Percentiles rank a stretch among this genome's conserved stretches.
Conservation (phyloP, 2,797 vertebrate species). For the Alauda arvensis region DNA sequence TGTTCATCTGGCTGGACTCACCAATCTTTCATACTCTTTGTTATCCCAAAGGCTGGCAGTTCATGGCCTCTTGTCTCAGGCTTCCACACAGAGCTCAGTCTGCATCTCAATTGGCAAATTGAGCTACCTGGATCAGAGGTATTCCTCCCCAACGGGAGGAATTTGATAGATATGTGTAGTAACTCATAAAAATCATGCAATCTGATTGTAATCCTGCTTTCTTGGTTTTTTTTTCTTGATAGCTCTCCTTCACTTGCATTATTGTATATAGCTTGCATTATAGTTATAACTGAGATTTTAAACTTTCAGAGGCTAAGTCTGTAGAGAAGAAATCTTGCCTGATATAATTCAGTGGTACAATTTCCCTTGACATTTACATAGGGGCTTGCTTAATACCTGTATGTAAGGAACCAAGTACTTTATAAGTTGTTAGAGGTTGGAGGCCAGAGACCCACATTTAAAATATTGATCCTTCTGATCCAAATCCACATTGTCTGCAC, state of each 20-base stretch:
- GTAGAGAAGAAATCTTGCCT: neutral
- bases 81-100: neutral
- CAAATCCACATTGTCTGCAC: neutral
- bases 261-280: neutral
- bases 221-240: neutral
- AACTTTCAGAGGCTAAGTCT: neutral
- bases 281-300: neutral
- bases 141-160: neutral
- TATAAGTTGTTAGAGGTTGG: neutral
- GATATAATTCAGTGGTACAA: neutral
- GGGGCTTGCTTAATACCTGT: neutral
- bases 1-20: neutral
- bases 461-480: neutral
- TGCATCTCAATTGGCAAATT: neutral
- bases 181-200: neutral
- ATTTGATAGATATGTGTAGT: neutral
- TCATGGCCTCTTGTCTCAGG: neutral
- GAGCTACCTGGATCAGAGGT: neutral
- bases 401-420: neutral
- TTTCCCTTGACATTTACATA: slow-evolving; percentile 15
- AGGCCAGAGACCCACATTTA: neutral
- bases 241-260: neutral
- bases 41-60: neutral
- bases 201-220: neutral
- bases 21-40: neutral